phyloP scores from a whole-genome alignment of 2,113 vertebrate genomes.

The Aegypius monachus region DNA sequence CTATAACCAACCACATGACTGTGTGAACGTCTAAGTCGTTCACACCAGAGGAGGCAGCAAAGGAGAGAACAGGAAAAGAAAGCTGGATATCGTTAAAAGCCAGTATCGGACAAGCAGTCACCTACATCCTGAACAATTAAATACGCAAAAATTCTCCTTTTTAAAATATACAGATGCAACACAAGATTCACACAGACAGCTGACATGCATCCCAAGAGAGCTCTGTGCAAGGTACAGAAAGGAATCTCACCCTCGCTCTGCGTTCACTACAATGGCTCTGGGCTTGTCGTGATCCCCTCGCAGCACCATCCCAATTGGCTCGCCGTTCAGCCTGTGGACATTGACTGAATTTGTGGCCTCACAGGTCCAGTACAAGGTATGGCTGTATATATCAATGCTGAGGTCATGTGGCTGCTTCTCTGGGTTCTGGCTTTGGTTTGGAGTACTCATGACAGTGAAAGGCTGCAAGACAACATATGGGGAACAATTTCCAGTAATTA shows the following conservation, averaged over 20 bases:
- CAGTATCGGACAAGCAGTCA: not conserved
- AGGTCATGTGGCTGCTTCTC: slow-evolving; percentile 90
- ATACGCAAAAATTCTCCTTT: not conserved
- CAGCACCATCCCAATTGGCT: slow-evolving; percentile 85
- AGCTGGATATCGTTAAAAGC: not conserved
- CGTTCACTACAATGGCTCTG: slow-evolving; percentile 86
- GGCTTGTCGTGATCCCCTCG: slow-evolving; percentile 86
- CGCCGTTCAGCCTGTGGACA: slow-evolving; percentile 83
- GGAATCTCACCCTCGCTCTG: slow-evolving; percentile 84
- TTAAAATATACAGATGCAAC: not conserved
- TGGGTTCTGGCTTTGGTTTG: slow-evolving; percentile 72
- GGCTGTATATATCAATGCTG: slow-evolving; percentile 90
- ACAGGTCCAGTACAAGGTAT: slow-evolving; percentile 92
- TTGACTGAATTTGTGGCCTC: slow-evolving; percentile 90
- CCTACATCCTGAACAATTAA: not conserved
- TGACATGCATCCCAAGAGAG: not conserved
- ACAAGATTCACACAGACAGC: not conserved
- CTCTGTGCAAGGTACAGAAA: not conserved
- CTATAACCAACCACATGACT: not conserved
- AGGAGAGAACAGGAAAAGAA: not conserved
- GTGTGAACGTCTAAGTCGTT: not conserved
- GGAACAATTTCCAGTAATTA: not conserved
- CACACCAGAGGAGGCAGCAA: not conserved
- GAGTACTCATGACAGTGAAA: slow-evolving; percentile 76
- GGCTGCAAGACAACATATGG: slow-evolving; percentile 63